A percentile compares a stretch with the other conserved stretches of the same genome.
Conservation (phyloP, 2,888 invertebrate species). For the Nemotelus pantherinus region DNA sequence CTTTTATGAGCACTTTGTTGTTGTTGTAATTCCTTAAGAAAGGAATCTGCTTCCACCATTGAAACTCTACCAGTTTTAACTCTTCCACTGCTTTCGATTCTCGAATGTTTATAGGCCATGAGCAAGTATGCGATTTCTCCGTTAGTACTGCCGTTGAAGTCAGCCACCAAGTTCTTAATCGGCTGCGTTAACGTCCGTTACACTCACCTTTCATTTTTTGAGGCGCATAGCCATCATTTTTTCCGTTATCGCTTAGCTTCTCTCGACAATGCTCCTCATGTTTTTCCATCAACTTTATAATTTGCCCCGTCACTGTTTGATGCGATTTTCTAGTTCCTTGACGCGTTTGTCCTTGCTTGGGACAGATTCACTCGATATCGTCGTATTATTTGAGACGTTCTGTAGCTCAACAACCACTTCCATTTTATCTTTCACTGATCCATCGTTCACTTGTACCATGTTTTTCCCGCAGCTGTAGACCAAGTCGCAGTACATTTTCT, state of each 20-base stretch:
- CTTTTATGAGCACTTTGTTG: too few species aligned
- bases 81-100: too few species aligned
- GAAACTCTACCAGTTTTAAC: too few species aligned
- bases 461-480: slow-evolving; percentile 64
- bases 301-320: slow-evolving; percentile 72
- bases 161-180: too few species aligned
- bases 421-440: slow-evolving; percentile 53
- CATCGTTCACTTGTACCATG: slow-evolving; percentile 53
- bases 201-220: too few species aligned
- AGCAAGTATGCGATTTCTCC: too few species aligned
- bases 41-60: too few species aligned
- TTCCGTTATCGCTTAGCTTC: slow-evolving; percentile 78
- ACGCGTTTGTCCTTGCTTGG: slow-evolving; percentile 67
- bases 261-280: slow-evolving; percentile 87
- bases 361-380: slow-evolving; percentile 62
- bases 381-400: slow-evolving; percentile 50
- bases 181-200: too few species aligned
- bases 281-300: slow-evolving; percentile 81
- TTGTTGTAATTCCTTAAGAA: too few species aligned
- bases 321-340: slow-evolving; percentile 67
- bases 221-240: slow-evolving; percentile 68
- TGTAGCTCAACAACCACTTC: slow-evolving; percentile 58
- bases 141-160: too few species aligned
- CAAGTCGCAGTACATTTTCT: slow-evolving; percentile 77
- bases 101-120: too few species aligned